Evolutionary conservation across 2,113 vertebrate species (phyloP), one percentile per base, ranked within the genome.

Genomic region (Labrus mixtus): DNA sequence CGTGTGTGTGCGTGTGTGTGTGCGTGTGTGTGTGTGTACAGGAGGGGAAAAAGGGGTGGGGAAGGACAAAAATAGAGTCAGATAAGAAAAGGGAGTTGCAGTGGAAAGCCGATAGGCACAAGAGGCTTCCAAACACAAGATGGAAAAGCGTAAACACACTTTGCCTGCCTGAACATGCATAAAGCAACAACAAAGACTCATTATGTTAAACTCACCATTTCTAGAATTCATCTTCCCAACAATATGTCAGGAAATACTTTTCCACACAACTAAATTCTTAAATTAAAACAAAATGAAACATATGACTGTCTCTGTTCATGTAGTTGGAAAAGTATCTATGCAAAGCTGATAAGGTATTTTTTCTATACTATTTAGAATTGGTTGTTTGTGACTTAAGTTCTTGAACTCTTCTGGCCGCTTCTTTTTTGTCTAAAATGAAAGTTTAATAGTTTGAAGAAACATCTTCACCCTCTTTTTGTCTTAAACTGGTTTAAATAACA

Each of bases 41-140:
- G 56, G 53, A 74, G 68, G 62, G 56, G 0, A n/a, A 39, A n/a
- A 66, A 53, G 19, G 16, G 39, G 20, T 9, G 53, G 37, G 43
- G 17, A 15, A 48, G 57, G 83, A 91, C 81, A 91, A 82, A 91
- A 86, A 84, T 79, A 88, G 81, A 89, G 68, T 89, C 75, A 89
- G 78, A 87, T 66, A 68, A 71, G 70, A 77, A 71, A 73, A 57
- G 50, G 53, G 56, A 83, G 82, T 79, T 76, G 60, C 51, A 68
- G 67, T 76, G 51, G 74, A 86, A 90, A 90, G 45, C 13, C n/a
- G 22, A 85, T 43, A 88, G 83, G 19, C 78, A 86, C 83, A 76
- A 78, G 76, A 84, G 79, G 81, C 50, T 61, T 70, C 41, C 43
- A 22, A 72, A 57, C 25, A 68, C n/a, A 66, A 51, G 41, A 68